phyloP scores from a whole-genome alignment of 2,888 invertebrate species.

The Dolichopus griseipennis region DNA sequence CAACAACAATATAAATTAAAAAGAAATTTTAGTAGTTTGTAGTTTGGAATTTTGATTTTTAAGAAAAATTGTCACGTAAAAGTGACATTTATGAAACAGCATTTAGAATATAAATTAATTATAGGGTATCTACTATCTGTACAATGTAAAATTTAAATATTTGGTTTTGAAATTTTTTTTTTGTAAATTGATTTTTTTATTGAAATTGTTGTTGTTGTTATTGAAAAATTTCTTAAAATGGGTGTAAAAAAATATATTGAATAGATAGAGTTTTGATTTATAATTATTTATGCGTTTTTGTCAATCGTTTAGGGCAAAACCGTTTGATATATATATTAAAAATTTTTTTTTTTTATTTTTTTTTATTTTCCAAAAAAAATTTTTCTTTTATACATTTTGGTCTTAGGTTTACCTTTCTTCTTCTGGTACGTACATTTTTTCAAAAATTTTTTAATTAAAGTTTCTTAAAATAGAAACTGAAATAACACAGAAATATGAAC shows the following conservation, averaged over 20 bases:
- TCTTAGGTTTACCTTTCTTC: not conserved
- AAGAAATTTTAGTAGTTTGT: no score
- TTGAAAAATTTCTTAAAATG: not conserved
- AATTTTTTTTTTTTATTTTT: not conserved
- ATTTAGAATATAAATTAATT: not conserved
- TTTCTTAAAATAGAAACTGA: no score
- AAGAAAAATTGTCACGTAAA: constrained; percentile 3
- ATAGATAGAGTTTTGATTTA: not conserved
- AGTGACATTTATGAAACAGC: not conserved
- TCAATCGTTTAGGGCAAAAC: constrained; percentile 3
- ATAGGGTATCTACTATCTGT: not conserved
- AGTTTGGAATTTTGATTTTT: not conserved
- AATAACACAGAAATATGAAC: not conserved
- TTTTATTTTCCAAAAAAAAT: not conserved
- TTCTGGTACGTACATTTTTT: not conserved
- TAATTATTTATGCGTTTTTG: constrained; percentile 1
- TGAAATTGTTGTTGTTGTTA: not conserved
- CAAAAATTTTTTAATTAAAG: not conserved
- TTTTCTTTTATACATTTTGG: not conserved
- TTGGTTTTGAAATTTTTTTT: not conserved
- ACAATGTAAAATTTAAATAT: not conserved
- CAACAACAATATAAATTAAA: not conserved
- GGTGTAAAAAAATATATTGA: not conserved
- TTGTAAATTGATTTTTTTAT: no score
- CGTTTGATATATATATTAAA: constrained; percentile 4